Percentiles rank a stretch among this genome's conserved stretches.
These are phyloP conservation scores for Parasteatoda lunata DNA, from an alignment of 2,888 invertebrate genomes.

Conservation along the genomic window DNA sequence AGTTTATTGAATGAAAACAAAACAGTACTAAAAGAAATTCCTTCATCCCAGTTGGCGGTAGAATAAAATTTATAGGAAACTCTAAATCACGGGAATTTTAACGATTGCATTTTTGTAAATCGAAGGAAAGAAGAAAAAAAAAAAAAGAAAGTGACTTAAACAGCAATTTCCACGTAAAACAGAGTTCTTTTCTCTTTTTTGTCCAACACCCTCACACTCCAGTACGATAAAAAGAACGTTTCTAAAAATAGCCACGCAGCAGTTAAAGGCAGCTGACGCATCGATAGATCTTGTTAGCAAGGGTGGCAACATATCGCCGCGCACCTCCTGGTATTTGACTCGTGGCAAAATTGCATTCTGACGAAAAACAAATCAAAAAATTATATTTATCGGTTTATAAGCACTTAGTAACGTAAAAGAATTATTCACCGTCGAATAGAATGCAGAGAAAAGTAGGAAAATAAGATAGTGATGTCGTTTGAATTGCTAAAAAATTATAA, in stretches of 20 bases:
- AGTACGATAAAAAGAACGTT: slow-evolving; percentile 23
- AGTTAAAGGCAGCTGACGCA: slow-evolving; percentile 46
- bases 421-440: not conserved
- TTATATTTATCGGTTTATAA: not conserved
- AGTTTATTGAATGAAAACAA: not conserved
- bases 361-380: not conserved
- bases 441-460: no score
- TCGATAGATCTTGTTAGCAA: slow-evolving; percentile 37
- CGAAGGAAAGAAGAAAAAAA: slow-evolving; percentile 3
- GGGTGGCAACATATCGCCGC: slow-evolving; percentile 26
- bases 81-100: not conserved
- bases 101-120: slow-evolving; percentile 9
- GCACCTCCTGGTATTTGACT: not conserved
- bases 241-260: slow-evolving; percentile 53
- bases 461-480: no score
- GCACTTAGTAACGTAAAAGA: not conserved
- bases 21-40: not conserved
- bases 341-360: not conserved
- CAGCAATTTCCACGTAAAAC: slow-evolving; percentile 38
- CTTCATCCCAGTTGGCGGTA: not conserved
- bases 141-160: slow-evolving; percentile 26
- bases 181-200: not conserved
- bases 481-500: no score
- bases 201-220: slow-evolving; percentile 17
- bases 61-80: slow-evolving; percentile 1